phyloP scores from a whole-genome alignment of 2,113 vertebrate species.

The Sakesphorus luctuosus region DNA sequence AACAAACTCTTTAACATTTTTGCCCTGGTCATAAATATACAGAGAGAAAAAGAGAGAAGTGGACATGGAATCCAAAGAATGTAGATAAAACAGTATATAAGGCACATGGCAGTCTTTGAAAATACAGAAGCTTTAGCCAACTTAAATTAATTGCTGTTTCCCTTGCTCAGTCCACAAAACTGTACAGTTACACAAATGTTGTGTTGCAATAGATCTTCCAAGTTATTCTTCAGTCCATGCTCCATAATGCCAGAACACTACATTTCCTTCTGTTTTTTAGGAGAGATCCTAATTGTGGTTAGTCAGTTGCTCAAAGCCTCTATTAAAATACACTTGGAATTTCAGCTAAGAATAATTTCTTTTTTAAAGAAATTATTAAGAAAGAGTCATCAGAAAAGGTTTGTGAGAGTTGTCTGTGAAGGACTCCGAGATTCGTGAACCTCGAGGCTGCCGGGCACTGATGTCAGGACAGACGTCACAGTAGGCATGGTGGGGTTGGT shows the following conservation, averaged over 20 bases:
- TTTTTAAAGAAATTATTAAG: constrained; percentile 81
- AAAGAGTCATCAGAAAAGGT: constrained; percentile 94
- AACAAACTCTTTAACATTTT: constrained; percentile 78
- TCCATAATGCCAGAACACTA: constrained; percentile 79
- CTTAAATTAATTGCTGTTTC: constrained; percentile 87
- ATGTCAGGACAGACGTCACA: constrained; percentile 94
- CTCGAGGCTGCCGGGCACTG: constrained; percentile 90
- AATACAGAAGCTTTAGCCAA: constrained; percentile 89
- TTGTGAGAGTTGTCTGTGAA: constrained; percentile 96
- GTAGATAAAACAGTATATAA: constrained; percentile 86
- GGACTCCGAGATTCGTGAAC: constrained; percentile 95
- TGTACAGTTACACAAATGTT: constrained; percentile 98
- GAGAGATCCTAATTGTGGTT: constrained; percentile 83
- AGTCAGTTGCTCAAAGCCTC: constrained; percentile 88
- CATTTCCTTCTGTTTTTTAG: constrained; percentile 80
- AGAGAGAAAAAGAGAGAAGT: constrained; percentile 82
- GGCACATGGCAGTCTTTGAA: constrained; percentile 90
- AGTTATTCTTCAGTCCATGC: constrained; percentile 81
- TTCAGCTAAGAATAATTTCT: constrained; percentile 85
- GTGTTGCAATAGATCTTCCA: constrained; percentile 86
- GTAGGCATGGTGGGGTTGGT: constrained; percentile 98
- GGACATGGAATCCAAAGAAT: constrained; percentile 78
- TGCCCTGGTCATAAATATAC: constrained; percentile 88
- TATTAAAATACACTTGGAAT: constrained; percentile 90
- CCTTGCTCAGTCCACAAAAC: constrained; percentile 90